A percentile compares a stretch with the other conserved stretches of the same genome.
These are phyloP conservation scores for Rissa tridactyla DNA, from an alignment of 2,113 vertebrate genomes.

Conservation along the genomic window DNA sequence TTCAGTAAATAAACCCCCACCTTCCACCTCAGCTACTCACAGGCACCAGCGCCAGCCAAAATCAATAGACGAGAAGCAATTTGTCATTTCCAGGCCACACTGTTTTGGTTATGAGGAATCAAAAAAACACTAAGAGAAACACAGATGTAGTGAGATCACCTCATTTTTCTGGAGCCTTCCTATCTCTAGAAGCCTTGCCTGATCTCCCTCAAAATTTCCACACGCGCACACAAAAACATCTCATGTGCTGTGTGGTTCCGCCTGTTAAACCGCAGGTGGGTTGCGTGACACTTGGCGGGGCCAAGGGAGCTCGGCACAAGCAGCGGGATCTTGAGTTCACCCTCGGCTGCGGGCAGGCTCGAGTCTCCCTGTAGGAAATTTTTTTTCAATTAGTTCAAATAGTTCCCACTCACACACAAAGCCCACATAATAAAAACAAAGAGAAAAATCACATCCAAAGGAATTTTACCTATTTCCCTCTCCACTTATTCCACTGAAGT, in stretches of 20 bases:
- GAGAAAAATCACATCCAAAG: constrained; percentile 6
- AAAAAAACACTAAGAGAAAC: constrained; percentile 22
- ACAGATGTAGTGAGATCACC: constrained; percentile 35
- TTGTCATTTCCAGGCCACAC: constrained; percentile 11
- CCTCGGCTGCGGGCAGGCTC: background rate
- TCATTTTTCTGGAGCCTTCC: constrained; percentile 24
- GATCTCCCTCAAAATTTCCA: background rate
- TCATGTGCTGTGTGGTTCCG: accelerated
- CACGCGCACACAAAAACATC: accelerated
- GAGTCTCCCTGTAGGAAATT: background rate
- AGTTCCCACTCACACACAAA: background rate
- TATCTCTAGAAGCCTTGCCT: background rate
- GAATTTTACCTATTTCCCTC: constrained; percentile 48
- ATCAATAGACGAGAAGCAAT: constrained; percentile 28
- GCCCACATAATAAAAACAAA: constrained; percentile 12
- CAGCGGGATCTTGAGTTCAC: background rate
- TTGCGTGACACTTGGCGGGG: background rate
- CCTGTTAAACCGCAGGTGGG: background rate
- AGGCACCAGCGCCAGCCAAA: constrained; percentile 11
- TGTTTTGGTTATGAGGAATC: constrained; percentile 3
- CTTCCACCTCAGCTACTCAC: constrained; percentile 5
- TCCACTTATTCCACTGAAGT: background rate
- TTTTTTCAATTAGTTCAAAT: constrained; percentile 15
- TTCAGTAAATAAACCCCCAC: constrained; percentile 21
- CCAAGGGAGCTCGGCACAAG: background rate